Percentiles rank a stretch among this genome's conserved stretches.
These are phyloP conservation scores for Oreochromis niloticus DNA, from an alignment of 2,113 vertebrate species.

Conservation along the genomic window DNA sequence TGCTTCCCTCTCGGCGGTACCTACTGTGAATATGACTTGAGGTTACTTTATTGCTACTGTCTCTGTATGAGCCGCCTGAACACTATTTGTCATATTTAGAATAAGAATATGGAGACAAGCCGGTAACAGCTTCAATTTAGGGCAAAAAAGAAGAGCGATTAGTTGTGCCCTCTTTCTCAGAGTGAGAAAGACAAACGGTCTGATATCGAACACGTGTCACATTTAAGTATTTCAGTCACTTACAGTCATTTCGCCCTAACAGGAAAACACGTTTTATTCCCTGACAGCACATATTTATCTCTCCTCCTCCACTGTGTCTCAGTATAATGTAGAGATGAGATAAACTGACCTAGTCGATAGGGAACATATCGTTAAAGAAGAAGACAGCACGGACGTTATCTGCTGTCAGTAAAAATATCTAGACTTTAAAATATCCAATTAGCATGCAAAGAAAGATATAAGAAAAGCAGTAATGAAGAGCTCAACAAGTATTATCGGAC, in stretches of 20 bases:
- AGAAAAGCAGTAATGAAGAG: neutral
- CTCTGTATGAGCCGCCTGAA: neutral
- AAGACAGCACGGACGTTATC: neutral
- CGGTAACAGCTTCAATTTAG: neutral
- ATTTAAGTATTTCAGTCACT: conserved; percentile 19
- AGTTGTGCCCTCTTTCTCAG: neutral
- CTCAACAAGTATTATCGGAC: neutral
- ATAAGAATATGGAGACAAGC: neutral
- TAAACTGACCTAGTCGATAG: conserved; percentile 3
- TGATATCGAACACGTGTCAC: conserved; percentile 8
- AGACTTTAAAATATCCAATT: neutral
- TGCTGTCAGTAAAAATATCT: neutral
- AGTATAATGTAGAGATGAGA: conserved; percentile 5
- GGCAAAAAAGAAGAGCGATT: neutral
- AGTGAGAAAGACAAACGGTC: conserved; percentile 2
- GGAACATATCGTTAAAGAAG: neutral
- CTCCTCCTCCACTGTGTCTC: conserved; percentile 2
- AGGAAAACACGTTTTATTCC: conserved; percentile 8
- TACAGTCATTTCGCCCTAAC: neutral
- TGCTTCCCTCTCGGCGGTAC: neutral
- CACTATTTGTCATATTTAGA: conserved; percentile 1
- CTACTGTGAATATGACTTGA: neutral
- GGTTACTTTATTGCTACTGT: neutral
- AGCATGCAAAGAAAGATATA: neutral
- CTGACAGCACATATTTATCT: conserved; percentile 40